Base-by-base conservation (phyloP, 30 jellyfish, hydroid and myxozoan species). In the Aurelia coerulea region DNA sequence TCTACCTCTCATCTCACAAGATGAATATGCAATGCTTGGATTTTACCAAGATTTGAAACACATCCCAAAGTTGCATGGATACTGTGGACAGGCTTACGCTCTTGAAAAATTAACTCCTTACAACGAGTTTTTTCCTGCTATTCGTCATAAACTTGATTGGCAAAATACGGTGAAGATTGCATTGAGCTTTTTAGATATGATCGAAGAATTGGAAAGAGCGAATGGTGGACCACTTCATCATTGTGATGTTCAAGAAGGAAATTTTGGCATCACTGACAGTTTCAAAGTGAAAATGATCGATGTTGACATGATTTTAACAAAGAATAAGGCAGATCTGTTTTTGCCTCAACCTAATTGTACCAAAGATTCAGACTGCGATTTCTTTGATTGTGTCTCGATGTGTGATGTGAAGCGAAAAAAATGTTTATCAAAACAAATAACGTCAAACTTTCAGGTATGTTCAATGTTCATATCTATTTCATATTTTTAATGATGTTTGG, bases 161-260 rank as follows among this genome's bases (percentile, higher is more conserved):
- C 46, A 65, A 54, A 80, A 65, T 35, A 79, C 91, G 34, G 93
- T 64, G 17, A 78, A 60, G 81, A 32, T 95, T 10, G 98, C 98
- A 16, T 58, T 76, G 79, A 72, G 96, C 76, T 90, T 95, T 64
- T 73, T 95, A 64, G 90, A 90, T 19, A 58, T 95, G 81, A 65
- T 95, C 10, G 62, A 39, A 10, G 97, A 90, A 32, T 85, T 95
- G 63, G 95, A 95, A 58, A 37, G 51, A 2, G 79, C 96, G 2
- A 77, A 50, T 10, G 83, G 84, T 9, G 99, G 99, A 1, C 96
- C 96, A 29, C 84, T 95, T 32, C 88, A 81, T 49, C 98, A 90
- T 46, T 95, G 99, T 71, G 99, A 95, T 70, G 78, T 95, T 2
- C 99, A 95, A 73, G 99, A 88, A 62, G 94, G 94, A 53, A 95